Evolutionary conservation across 2,113 vertebrate species (phyloP), one percentile per base, ranked within the genome.

Genomic region (Clarias macrocephalus): DNA sequence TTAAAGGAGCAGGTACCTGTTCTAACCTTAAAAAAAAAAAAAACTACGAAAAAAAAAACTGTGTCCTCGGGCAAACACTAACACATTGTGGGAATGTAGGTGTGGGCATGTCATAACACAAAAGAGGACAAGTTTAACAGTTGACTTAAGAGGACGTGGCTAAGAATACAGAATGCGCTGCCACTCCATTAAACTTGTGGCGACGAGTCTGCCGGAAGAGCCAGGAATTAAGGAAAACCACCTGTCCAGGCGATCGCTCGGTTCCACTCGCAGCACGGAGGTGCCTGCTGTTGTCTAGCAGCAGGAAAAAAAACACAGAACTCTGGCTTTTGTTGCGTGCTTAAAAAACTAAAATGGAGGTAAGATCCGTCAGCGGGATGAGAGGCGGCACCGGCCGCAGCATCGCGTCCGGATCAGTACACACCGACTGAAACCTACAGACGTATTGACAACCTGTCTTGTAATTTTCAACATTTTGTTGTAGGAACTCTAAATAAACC

Each of bases 301-400:
- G 66, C 52, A 87, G 88, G 66, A 80, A 87, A 87, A 42, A 21
- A 28, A 25, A 42, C 63, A 4, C 25, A 70, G 87, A 88, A 90
- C 86, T 82, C 87, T 89, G 81, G 89, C 87, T 93, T 91, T 85
- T 80, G 92, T 90, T 93, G 90, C 92, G 91, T 84, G 90, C 92
- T 91, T 93, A 86, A 93, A 94, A 86, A 93, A 94, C 90, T 91
- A 92, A 90, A 7, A 92, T 90, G 89, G 93, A 89, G 93, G 94
- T 92, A 92, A 92, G 91, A 94, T 94, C 92, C 91, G 84, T 92
- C 92, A 90, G 83, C 91, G 93, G 90, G 83, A 90, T 92, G 91
- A 91, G 90, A 88, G 88, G 90, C 88, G 90, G 93, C 94, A 93
- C 92, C 93, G 85, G 85, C 82, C 19, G 92, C 93, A 86, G 86